These are phyloP conservation scores for Eulemur rufifrons DNA, from an alignment of 2,113 vertebrate species.

Conservation along the genomic window DNA sequence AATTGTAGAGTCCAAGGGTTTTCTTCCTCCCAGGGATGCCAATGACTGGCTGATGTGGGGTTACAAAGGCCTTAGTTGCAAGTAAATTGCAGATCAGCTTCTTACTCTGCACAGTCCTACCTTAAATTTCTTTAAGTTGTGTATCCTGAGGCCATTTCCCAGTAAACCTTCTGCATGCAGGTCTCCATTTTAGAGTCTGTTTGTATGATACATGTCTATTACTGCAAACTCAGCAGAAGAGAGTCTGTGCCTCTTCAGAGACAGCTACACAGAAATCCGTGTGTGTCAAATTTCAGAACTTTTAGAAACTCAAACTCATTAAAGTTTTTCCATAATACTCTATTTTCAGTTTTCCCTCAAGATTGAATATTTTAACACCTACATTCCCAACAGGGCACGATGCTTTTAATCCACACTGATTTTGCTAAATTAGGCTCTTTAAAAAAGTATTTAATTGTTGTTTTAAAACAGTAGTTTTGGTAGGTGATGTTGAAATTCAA, in stretches of 20 bases:
- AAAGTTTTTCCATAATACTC: not conserved
- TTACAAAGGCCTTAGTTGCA: not conserved
- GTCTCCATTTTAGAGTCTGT: not conserved
- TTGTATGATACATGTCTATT: not conserved
- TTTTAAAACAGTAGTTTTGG: constrained; percentile 7
- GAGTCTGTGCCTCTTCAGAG: not conserved
- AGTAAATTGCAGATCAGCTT: not conserved
- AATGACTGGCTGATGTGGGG: not conserved
- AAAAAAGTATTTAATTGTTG: not conserved
- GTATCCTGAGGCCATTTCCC: not conserved
- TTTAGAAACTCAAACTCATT: not conserved
- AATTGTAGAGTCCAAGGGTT: not conserved
- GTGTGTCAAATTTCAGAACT: not conserved
- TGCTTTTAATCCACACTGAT: not conserved
- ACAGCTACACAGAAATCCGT: not conserved
- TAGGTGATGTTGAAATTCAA: not conserved
- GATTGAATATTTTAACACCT: not conserved
- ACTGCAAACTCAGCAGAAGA: not conserved
- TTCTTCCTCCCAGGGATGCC: not conserved
- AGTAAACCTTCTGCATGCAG: not conserved
- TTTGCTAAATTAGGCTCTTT: not conserved
- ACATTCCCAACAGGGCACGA: not conserved
- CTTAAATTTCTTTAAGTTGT: not conserved
- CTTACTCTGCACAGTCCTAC: not conserved
- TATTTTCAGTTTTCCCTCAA: not conserved